Evolutionary conservation across 2,113 vertebrate species (phyloP), one percentile per base, ranked within the genome.

Genomic region (Scopus umbretta): DNA sequence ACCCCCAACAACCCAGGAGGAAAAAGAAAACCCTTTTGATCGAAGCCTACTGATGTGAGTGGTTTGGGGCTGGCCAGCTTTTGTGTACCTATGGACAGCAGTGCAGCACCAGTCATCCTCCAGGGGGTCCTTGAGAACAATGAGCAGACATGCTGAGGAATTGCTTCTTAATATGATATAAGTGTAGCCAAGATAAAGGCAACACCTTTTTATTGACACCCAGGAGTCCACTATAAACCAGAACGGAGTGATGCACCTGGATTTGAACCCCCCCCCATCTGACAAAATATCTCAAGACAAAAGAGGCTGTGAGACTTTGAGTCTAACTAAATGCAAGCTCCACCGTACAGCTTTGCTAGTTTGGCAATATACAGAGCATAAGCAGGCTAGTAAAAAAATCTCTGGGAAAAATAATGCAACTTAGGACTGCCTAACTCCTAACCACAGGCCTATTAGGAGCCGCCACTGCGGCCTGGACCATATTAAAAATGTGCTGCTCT

Each of bases 381-480:
- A 72, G 56, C 70, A 91, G 70, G 80, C 45, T 50, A 58, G 68
- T 56, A 16, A 20, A 58, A 29, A 30, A 61, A 45, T 42, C 86
- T 92, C 78, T 95, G 91, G 91, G 97, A 94, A 95, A 94, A 91
- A 61, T 12, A 91, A 84, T 50, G 42, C 45, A 8, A 17, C 42
- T 81, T 56, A 72, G 92, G 84, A 74, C 88, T 65, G 91, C 94
- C 66, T 95, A 27, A 79, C 49, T 71, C 58, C 55, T 53, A 89
- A 97, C 94, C 96, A 96, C 95, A 97, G 84, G 81, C 53, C 92
- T 61, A 93, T 96, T 97, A 96, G 95, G 68, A 97, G 96, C 94
- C n/a, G 88, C 94, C 89, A 75, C 80, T 87, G 94, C 0, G 90
- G 96, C 94, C 92, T 59, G 79, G 82, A 91, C 95, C 90, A 68